Evolutionary conservation across 1,140 invertebrate species (phyloP).

Genomic region (Kradibia gibbosae): DNA sequence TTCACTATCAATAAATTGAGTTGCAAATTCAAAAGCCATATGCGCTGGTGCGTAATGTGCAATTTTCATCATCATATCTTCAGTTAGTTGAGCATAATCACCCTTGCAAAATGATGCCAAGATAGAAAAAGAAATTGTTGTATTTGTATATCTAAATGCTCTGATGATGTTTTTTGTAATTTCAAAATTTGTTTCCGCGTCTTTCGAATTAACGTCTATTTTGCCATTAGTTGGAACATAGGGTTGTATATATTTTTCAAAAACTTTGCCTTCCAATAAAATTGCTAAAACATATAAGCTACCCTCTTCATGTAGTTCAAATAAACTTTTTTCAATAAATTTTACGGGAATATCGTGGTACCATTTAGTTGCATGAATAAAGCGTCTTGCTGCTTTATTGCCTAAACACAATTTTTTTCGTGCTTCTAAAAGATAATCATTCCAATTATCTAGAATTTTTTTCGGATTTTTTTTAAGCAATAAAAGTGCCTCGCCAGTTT

Average conservation of each 20-base stretch:
- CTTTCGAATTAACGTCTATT: not conserved
- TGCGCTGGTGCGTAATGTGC: not conserved
- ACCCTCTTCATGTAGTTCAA: not conserved
- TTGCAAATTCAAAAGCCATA: not conserved
- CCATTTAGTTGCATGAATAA: conserved; percentile 19
- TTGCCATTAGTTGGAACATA: not conserved
- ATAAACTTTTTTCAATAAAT: conserved; percentile 13
- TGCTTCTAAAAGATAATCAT: conserved; percentile 14
- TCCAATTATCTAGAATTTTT: conserved; percentile 30
- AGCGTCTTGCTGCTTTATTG: conserved; percentile 1
- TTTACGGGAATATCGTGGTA: conserved; percentile 24
- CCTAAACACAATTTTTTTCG: not conserved
- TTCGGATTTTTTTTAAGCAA: not conserved
- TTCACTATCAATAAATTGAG: not conserved
- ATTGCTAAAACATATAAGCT: conserved; percentile 1
- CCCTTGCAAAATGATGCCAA: not conserved
- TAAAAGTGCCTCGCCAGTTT: not conserved
- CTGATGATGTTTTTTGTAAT: not conserved
- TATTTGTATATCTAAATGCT: not conserved
- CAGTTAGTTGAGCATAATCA: not conserved
- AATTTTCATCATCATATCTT: not conserved
- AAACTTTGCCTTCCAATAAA: conserved; percentile 3
- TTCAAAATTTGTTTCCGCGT: not conserved
- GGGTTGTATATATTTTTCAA: not conserved
- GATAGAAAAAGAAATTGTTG: not conserved